A percentile compares a stretch with the other conserved stretches of the same genome.
phyloP scores from a whole-genome alignment of 2,797 vertebrate genomes.

The Sylvia borin region DNA sequence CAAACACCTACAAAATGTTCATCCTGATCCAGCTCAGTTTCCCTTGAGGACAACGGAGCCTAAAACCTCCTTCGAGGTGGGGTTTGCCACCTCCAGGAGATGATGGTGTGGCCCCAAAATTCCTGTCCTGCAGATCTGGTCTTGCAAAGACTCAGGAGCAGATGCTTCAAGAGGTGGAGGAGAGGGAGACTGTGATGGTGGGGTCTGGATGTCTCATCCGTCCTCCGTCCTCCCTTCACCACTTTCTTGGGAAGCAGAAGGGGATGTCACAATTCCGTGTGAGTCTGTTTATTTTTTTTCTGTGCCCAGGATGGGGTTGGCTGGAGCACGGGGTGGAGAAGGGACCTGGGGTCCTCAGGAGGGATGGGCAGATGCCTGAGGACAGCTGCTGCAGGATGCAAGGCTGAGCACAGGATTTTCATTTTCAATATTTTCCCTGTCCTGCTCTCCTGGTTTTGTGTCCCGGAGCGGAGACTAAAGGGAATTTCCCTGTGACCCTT shows the following conservation, averaged over 20 bases:
- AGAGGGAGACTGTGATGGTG: not conserved
- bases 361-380: not conserved
- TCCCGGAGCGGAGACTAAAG: not conserved
- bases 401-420: accelerated
- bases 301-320: not conserved
- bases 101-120: not conserved
- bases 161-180: not conserved
- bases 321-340: accelerated
- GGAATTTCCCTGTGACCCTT: not conserved
- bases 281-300: not conserved
- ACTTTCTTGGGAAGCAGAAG: accelerated
- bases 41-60: accelerated
- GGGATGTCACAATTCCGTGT: not conserved
- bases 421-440: not conserved
- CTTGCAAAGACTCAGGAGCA: not conserved
- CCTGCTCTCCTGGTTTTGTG: not conserved
- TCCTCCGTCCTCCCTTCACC: not conserved
- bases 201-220: not conserved
- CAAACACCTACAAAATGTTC: not conserved
- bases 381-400: not conserved
- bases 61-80: not conserved
- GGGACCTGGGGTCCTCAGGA: not conserved
- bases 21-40: not conserved
- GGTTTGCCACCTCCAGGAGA: not conserved
- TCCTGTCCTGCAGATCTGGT: not conserved